Percentiles rank a stretch among this genome's conserved stretches.
phyloP scores from a whole-genome alignment of 2,113 vertebrate species.

The Nibea coibor region DNA sequence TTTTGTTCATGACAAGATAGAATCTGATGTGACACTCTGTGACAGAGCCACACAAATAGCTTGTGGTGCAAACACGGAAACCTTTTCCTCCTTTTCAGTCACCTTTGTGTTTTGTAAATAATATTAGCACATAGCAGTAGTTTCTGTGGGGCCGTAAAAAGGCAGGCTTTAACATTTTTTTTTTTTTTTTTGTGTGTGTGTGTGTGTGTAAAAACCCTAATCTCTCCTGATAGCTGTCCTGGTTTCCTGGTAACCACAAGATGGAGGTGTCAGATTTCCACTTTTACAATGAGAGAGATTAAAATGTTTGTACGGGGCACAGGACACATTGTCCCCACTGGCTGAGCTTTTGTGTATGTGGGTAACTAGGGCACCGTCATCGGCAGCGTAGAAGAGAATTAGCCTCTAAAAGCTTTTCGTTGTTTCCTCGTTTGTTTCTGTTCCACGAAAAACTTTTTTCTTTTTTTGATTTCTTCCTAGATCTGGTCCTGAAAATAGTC shows the following conservation, averaged over 20 bases:
- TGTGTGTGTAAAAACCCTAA: conserved; percentile 9
- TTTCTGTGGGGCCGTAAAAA: conserved; percentile 2
- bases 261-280: conserved; percentile 60
- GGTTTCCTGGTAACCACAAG: conserved; percentile 41
- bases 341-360: conserved; percentile 13
- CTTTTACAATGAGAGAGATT: conserved; percentile 51
- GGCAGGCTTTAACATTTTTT: background rate
- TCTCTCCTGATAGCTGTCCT: conserved; percentile 14
- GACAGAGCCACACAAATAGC: background rate
- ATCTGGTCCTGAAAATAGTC: conserved; percentile 63
- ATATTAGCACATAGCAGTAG: conserved; percentile 9
- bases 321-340: conserved; percentile 31
- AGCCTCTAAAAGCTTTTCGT: background rate
- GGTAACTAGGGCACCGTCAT: background rate
- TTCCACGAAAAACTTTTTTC: too few species aligned
- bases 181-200: conserved; percentile 5
- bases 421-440: too few species aligned
- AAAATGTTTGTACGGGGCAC: conserved; percentile 22
- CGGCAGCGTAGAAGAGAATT: background rate
- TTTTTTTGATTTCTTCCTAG: conserved; percentile 55
- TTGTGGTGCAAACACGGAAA: background rate
- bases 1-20: background rate
- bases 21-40: background rate
- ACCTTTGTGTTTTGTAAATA: conserved; percentile 23
- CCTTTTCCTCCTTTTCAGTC: background rate